Evolutionary conservation across 2,113 vertebrate species (phyloP), one percentile per base, ranked within the genome.

Genomic region (Epinephelus fuscoguttatus): DNA sequence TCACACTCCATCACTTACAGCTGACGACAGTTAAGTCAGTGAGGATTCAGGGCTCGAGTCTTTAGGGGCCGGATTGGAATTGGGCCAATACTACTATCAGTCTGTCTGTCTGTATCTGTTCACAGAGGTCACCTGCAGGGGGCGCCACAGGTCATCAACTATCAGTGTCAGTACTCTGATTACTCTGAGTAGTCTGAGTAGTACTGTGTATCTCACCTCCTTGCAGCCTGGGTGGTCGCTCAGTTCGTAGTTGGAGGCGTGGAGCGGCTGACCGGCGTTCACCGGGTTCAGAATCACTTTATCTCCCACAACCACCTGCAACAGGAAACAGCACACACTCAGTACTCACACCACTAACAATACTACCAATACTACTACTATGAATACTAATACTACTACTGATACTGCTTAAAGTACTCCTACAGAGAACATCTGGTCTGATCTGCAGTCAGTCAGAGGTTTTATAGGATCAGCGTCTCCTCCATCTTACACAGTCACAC

Each of bases 261-360:
- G 93, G 3, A 94, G 90, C 0, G 93, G 93, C 73, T 94, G 93
- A 9, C 93, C 90, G 0, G 93, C 93, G 14, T 94, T 94, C 53
- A 94, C 93, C 1, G 93, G 93, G 75, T 94, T 94, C 80, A 94
- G 61, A 61, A 94, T 94, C 21, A 94, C 93, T 83, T 94, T 94
- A 9, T 94, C 93, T 77, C 93, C 93, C 1, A 94, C 93, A 13
- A 94, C 91, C 63, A 94, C 93, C 93, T 94, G 84, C 25, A 75
- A n/a, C n/a, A 53, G 19, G 33, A 37, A 37, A 2, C 7, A 37
- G 14, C 47, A 25, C 0, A 50, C 47, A 59, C 25, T 33, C 14
- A 8, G 2, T 50, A 56, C 11, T 40, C 3, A 42, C 11, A 40
- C 6, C 6, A 23, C 4, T 70, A 9, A 47, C 21, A 19, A 30